Base-by-base conservation (phyloP, 37 sponge, comb jelly and placozoan genomes). In the Cliona cf. orientalis region DNA sequence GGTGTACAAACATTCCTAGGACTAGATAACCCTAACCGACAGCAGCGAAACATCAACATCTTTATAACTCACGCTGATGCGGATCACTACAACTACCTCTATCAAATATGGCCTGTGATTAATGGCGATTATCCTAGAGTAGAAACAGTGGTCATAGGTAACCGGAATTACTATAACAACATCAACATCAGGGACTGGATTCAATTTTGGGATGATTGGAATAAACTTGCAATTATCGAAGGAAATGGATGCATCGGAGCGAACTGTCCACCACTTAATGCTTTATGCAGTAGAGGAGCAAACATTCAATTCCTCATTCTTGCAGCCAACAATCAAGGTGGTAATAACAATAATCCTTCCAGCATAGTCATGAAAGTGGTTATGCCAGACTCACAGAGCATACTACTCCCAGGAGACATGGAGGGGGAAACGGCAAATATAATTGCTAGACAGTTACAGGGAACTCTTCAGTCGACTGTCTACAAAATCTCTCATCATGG, bases 401-500 rank as follows among this genome's bases (percentile, higher is more conserved):
- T 75, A 11, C 75, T 75, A 7, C 32, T 58, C 9, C 12, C 75
- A 21, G 75, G 60, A 17, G 75, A 75, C n/a, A 75, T 75, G 60
- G 75, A 75, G 42, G 75, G 75, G 41, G n/a, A 4, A 2, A 39
- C 75, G 7, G 37, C 75, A 59, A 36, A 35, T 11, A 46, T 36
- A 11, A 55, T 75, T 32, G 69, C 70, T 5, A 25, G 55, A n/a
- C 22, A 14, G 2, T 37, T 49, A 6, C 2, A 37, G 11, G 41
- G 9, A 32, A 23, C 26, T 11, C 56, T 80, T 5, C 12, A 22
- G 5, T 49, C 68, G 1, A 35, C 69, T 53, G 67, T 64, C 23
- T 80, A 67, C 42, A 68, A 68, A 35, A 46, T 80, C 28, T 22
- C 80, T 56, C 80, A 80, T 26, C 80, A 80, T 33, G 80, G 80